Evolutionary conservation across 2,797 vertebrate species (phyloP).

Genomic region (Rhynchotus rufescens): DNA sequence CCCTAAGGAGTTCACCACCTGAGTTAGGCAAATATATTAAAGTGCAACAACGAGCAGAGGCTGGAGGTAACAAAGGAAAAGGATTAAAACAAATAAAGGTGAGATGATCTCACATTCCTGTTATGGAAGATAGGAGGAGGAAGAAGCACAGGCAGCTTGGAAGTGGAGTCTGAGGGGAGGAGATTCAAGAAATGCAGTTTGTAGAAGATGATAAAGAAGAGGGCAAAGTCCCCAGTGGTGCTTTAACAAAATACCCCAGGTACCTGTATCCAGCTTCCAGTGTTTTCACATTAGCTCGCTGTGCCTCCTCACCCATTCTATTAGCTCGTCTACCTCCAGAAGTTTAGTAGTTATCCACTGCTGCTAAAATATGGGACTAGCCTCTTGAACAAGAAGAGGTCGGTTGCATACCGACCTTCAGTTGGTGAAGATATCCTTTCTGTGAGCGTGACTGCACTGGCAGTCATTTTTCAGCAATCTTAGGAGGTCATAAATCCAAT

Average conservation of each 20-base stretch:
- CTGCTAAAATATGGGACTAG: background rate
- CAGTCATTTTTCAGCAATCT: background rate
- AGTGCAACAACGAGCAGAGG: background rate
- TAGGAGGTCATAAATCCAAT: background rate
- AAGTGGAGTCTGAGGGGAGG: background rate
- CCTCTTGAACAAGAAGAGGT: background rate
- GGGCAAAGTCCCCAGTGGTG: background rate
- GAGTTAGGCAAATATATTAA: background rate
- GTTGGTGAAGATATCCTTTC: fast-evolving
- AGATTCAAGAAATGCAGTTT: background rate
- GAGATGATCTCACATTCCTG: background rate
- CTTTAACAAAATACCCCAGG: background rate
- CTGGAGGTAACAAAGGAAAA: background rate
- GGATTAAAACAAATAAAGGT: background rate
- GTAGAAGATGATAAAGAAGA: background rate
- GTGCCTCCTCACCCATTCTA: background rate
- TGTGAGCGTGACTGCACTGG: background rate
- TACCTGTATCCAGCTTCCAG: background rate
- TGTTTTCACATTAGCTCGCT: background rate
- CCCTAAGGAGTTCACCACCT: background rate
- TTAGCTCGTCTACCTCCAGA: background rate
- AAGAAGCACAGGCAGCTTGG: background rate
- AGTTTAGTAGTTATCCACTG: background rate
- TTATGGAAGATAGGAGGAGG: background rate
- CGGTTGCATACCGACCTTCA: background rate